phyloP scores from a whole-genome alignment of 2,888 invertebrate species.

The Drosophila nigricruria region DNA sequence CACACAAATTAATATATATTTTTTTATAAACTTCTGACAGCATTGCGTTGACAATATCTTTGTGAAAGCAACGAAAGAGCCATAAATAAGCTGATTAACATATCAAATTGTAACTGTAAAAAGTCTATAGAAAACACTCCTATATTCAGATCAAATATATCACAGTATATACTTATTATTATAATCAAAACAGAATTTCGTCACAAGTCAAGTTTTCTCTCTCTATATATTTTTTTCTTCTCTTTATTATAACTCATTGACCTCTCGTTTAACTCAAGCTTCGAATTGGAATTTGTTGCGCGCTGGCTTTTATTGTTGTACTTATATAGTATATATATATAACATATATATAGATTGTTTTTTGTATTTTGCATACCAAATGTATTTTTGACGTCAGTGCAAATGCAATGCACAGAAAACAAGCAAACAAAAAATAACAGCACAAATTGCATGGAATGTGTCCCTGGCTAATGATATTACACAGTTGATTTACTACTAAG shows the following conservation, averaged over 20 bases:
- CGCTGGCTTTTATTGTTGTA: conserved; percentile 38
- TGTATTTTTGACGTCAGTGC: conserved; percentile 55
- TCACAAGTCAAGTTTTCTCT: conserved; percentile 26
- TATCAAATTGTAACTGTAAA: conserved; percentile 55
- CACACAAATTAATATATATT: not conserved
- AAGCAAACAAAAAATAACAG: conserved; percentile 8
- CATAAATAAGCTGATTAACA: conserved; percentile 69
- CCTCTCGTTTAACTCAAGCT: conserved; percentile 69
- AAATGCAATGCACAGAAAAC: conserved; percentile 25
- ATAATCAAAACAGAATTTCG: conserved; percentile 37
- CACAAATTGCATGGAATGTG: conserved; percentile 31
- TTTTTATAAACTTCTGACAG: conserved; percentile 7
- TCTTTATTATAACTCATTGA: conserved; percentile 67
- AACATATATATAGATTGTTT: not conserved
- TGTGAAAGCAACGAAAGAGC: conserved; percentile 32
- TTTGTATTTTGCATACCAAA: conserved; percentile 67
- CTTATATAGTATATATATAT: conserved; percentile 8
- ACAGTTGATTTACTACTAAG: not conserved
- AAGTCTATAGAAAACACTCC: conserved; percentile 6
- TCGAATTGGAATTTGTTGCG: conserved; percentile 44
- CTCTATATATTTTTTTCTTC: conserved; percentile 11
- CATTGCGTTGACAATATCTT: conserved; percentile 28
- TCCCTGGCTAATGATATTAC: conserved; percentile 32
- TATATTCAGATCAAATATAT: conserved; percentile 9
- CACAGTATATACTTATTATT: conserved; percentile 31